Base-by-base conservation (phyloP, 1,140 invertebrate genomes). In the Drosophila lacteicornis region DNA sequence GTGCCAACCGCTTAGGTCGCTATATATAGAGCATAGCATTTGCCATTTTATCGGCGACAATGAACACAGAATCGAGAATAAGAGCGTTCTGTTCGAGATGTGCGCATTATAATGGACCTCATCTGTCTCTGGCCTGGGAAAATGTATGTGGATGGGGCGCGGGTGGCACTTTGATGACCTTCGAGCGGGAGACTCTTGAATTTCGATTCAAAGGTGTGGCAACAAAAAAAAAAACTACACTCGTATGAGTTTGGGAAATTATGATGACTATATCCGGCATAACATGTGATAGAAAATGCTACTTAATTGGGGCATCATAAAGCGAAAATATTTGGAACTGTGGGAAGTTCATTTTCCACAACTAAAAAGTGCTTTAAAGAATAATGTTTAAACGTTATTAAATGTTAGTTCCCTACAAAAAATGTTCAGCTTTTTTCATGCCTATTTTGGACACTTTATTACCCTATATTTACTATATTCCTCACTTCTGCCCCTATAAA, bases 1-100 rank as follows among this genome's bases (percentile, higher is more conserved):
- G 85, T 88, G 85, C 85, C 81, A 42, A 63, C 22, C 51, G 58
- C 19, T 62, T 40, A 47, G 53, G 19, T 61, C 56, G 61, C 84
- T 88, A 80, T 79, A 71, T 90, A 80, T 83, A 87, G 73, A 69
- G 51, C 55, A 67, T 40, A 57, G 67, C 69, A 73, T 73, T 73
- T 73, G 69, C 62, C 73, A 77, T 77, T 77, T 77, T 67, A 59
- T 75, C 51, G 62, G 55, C 46, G 69, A 47, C 70, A 77, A 68
- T 68, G 73, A 59, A 71, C 42, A 71, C 43, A 42, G 15, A 47
- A 50, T 46, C 13, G 36, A 43, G 38, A 59, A 70, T 38, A 33
- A 57, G 53, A 42, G 56, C 60, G 43, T 17, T 38, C 30, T 30
- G 30, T 2, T 60, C 22, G 42, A 67, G 79, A 80, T 77, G 59